Percentiles rank a stretch among this genome's conserved stretches.
These are phyloP conservation scores for Geotrypetes seraphini DNA, from an alignment of 2,797 vertebrate species.

Conservation along the genomic window DNA sequence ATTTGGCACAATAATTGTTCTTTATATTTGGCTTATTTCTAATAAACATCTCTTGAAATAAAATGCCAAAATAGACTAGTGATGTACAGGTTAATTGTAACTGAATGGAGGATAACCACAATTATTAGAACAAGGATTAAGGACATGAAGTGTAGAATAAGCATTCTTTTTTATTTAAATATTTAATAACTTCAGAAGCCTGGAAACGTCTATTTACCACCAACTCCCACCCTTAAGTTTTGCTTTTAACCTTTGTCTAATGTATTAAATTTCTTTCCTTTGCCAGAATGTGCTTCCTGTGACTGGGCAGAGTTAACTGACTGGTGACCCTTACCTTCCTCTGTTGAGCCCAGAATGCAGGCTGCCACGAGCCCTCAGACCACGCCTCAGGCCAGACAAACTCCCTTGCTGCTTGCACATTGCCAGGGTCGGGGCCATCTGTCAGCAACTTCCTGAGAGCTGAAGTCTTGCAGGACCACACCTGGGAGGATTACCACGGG, in stretches of 20 bases:
- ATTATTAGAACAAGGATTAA: too few relatives aligned
- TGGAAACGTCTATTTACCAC: too few relatives aligned
- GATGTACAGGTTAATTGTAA: too few relatives aligned
- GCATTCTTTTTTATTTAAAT: too few relatives aligned
- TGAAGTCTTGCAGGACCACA: constrained; percentile 37
- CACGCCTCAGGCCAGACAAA: constrained; percentile 42
- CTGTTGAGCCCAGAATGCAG: constrained; percentile 63
- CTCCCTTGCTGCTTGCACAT: constrained; percentile 18
- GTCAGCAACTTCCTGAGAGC: constrained; percentile 52
- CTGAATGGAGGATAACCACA: too few relatives aligned
- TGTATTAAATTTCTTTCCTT: constrained; percentile 88
- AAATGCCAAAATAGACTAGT: too few relatives aligned
- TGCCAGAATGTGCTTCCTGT: constrained; percentile 79
- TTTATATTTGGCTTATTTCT: too few relatives aligned
- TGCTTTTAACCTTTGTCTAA: constrained; percentile 23
- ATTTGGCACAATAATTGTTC: too few relatives aligned
- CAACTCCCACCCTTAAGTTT: constrained; percentile 28
- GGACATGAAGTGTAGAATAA: too few relatives aligned
- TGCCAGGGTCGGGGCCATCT: constrained; percentile 53
- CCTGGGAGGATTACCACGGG: too few relatives aligned
- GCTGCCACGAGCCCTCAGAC: constrained; percentile 70
- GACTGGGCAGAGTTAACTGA: constrained; percentile 60
- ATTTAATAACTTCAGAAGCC: too few relatives aligned
- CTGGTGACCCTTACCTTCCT: constrained; percentile 78
- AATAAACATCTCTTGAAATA: too few relatives aligned